Conservation (phyloP, 2,797 vertebrate genomes). For the Propithecus deckenii region DNA sequence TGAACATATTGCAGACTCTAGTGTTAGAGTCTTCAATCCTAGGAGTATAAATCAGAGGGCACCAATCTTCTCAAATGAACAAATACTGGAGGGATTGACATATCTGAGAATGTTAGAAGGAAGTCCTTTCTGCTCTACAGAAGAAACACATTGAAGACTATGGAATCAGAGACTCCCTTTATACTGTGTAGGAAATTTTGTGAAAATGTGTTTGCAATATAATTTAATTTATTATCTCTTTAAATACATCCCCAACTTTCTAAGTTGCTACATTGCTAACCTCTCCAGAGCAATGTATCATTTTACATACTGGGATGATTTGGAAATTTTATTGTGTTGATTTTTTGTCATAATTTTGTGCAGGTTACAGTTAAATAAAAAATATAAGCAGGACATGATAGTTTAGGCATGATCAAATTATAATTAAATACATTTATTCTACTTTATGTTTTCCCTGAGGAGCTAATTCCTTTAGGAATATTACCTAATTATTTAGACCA, state of each 20-base stretch:
- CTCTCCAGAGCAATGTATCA: neutral
- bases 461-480: neutral
- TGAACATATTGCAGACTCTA: neutral
- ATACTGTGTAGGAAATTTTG: neutral
- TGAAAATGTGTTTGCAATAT: neutral
- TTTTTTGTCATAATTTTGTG: neutral
- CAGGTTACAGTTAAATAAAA: conserved; percentile 35
- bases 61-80: rapidly evolving
- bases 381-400: neutral
- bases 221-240: neutral
- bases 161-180: neutral
- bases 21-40: rapidly evolving
- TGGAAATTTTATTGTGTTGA: neutral
- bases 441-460: conserved; percentile 1
- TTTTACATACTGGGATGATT: neutral
- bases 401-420: conserved; percentile 40
- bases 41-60: rapidly evolving
- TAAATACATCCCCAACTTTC: neutral
- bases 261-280: neutral
- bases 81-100: neutral
- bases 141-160: neutral
- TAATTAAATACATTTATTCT: conserved; percentile 60
- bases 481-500: conserved; percentile 50
- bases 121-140: neutral
- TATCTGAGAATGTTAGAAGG: neutral